Base-by-base conservation (phyloP, 2,888 invertebrate species). In the Agrilus mali region DNA sequence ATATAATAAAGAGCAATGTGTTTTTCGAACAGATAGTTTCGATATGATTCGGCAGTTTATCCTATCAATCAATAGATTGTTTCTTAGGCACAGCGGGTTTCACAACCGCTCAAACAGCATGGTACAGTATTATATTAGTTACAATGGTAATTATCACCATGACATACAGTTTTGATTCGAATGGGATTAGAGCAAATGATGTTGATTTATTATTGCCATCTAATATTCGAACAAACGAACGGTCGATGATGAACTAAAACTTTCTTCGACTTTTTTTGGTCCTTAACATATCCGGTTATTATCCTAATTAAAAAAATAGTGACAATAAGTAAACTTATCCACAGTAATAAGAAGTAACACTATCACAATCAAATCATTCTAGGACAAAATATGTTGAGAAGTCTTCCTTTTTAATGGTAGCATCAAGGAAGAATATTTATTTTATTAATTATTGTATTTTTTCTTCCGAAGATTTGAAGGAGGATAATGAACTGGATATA, bases 91-190 rank as follows among this genome's bases (percentile, higher is more conserved):
- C 27, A 37, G 37, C 20, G 13, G 13, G 16, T 37, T 37, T 37
- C 37, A 16, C 46, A 44, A 44, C 34, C 48, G 48, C 48, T 17
- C 44, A 47, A 7, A 38, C 36, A 38, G 41, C 37, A 17, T 34
- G 39, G 33, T 41, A 37, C 42, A 40, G 41, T 42, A 44, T 46
- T 40, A 47, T 45, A 49, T 47, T 49, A 42, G 47, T 50, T 53
- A 55, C 55, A 55, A 55, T 55, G 47, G 54, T 57, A 57, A 57
- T 57, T 57, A 57, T 53, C 50, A 55, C 50, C 53, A 54, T 57
- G 57, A 57, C 53, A 53, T 48, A 52, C 52, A 49, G 44, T 45
- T 48, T 48, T 40, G 42, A 46, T 48, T 36, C 37, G 17, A 20
- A 37, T 43, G 43, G 41, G 43, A 47, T 45, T 45, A 45, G 40